phyloP scores from a whole-genome alignment of 2,888 invertebrate genomes.

The Rhagium mordax region DNA sequence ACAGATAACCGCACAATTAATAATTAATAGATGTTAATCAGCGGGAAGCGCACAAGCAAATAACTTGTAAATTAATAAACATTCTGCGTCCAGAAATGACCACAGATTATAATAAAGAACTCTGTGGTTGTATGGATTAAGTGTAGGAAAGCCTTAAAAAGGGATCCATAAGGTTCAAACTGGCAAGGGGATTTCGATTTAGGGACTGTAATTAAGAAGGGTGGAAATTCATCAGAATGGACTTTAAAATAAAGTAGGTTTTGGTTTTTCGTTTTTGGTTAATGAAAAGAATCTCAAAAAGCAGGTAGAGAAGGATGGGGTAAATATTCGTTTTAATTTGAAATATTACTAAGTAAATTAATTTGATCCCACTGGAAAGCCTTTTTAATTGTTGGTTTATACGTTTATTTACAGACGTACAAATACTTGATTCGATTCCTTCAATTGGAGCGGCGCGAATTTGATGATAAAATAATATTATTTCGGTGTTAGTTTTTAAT shows the following conservation, averaged over 20 bases:
- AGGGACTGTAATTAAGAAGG: constrained; percentile 66
- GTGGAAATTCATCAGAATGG: constrained; percentile 68
- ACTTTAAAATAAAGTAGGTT: constrained; percentile 60
- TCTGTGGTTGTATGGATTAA: background rate
- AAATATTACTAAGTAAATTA: constrained; percentile 11
- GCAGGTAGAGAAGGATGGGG: constrained; percentile 48
- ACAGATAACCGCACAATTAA: constrained; percentile 34
- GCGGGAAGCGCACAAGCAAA: constrained; percentile 31
- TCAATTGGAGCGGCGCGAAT: constrained; percentile 19
- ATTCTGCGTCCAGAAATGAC: constrained; percentile 56
- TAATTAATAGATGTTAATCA: constrained; percentile 40
- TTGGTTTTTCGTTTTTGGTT: constrained; percentile 56
- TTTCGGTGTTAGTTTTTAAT: constrained; percentile 1
- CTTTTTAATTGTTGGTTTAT: constrained; percentile 28
- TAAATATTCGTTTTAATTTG: constrained; percentile 4
- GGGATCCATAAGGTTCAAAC: constrained; percentile 25
- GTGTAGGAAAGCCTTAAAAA: constrained; percentile 12
- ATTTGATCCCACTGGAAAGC: constrained; percentile 1
- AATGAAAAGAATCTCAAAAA: constrained; percentile 54
- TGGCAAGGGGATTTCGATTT: constrained; percentile 9
- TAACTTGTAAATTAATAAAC: constrained; percentile 56
- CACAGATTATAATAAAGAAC: constrained; percentile 40
- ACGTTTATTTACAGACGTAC: constrained; percentile 19
- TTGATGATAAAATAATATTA: constrained; percentile 36
- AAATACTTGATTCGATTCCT: constrained; percentile 17